These are phyloP conservation scores for Seira sanloemensis DNA, from an alignment of 2,888 invertebrate genomes.

Conservation along the genomic window DNA sequence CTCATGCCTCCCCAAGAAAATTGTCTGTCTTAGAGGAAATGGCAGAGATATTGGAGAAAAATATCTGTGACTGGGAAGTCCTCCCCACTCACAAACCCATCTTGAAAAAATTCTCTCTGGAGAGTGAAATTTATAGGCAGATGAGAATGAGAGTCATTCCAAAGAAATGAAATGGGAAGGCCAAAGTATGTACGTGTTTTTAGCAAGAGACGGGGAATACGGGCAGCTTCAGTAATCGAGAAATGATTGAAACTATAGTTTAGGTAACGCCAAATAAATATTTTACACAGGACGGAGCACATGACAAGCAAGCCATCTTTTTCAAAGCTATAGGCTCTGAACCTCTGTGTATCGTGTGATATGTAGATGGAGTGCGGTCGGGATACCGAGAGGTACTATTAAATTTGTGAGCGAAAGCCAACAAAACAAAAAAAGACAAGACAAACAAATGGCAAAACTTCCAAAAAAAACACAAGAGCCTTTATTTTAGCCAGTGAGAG, in stretches of 20 bases:
- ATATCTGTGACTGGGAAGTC: constrained; percentile 19
- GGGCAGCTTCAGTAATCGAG: constrained; percentile 42
- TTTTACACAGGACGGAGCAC: no score
- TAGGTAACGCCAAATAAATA: no score
- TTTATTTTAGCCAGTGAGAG: neutral
- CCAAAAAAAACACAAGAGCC: no score
- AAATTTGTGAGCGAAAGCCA: neutral
- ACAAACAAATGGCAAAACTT: neutral
- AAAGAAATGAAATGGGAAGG: no score
- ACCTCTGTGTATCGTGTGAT: neutral
- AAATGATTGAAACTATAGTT: constrained; percentile 59
- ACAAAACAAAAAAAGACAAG: neutral
- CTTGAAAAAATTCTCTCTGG: constrained; percentile 48
- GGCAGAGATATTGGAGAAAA: neutral
- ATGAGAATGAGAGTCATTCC: neutral
- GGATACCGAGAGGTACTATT: neutral
- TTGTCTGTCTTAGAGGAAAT: neutral
- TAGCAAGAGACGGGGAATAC: neutral
- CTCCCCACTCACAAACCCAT: constrained; percentile 24
- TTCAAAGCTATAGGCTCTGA: no score
- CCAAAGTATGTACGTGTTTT: neutral
- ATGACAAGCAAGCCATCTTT: no score
- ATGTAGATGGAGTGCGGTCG: neutral
- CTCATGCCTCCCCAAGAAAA: neutral
- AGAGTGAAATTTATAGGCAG: constrained; percentile 12